phyloP scores from a whole-genome alignment of 2,113 vertebrate genomes.

The Tylochromis polylepis region DNA sequence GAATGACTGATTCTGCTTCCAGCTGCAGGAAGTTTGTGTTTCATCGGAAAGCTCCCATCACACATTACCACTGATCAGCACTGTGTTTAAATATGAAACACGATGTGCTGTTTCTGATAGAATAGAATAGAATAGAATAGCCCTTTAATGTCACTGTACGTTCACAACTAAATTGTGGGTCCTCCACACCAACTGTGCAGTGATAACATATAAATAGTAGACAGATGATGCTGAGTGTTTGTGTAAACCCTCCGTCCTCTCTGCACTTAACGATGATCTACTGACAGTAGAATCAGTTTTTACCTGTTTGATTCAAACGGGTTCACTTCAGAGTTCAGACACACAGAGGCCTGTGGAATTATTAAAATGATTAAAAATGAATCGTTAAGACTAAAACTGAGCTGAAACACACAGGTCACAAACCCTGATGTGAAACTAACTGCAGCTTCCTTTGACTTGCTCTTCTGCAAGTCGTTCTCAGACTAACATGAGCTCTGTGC shows the following conservation, averaged over 20 bases:
- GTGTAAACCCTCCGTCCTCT: neutral
- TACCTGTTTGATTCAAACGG: neutral
- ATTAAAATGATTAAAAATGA: neutral
- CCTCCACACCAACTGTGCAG: neutral
- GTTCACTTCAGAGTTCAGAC: neutral
- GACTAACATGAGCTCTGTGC: neutral
- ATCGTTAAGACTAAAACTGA: neutral
- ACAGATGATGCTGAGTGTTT: neutral
- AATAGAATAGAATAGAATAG: neutral
- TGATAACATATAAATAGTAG: neutral
- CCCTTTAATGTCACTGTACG: neutral
- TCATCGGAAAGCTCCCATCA: neutral
- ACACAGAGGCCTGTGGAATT: neutral
- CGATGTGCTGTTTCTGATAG: neutral
- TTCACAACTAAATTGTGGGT: neutral
- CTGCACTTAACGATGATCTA: neutral
- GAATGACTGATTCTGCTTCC: neutral
- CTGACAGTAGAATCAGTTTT: neutral
- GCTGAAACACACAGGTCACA: neutral
- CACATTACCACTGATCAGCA: neutral
- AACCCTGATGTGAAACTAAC: neutral
- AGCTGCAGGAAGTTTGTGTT: neutral
- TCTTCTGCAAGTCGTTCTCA: neutral
- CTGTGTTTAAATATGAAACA: neutral
- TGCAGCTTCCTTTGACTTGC: neutral